Conservation (phyloP, 1,140 invertebrate species). For the Lepidurus couesii region DNA sequence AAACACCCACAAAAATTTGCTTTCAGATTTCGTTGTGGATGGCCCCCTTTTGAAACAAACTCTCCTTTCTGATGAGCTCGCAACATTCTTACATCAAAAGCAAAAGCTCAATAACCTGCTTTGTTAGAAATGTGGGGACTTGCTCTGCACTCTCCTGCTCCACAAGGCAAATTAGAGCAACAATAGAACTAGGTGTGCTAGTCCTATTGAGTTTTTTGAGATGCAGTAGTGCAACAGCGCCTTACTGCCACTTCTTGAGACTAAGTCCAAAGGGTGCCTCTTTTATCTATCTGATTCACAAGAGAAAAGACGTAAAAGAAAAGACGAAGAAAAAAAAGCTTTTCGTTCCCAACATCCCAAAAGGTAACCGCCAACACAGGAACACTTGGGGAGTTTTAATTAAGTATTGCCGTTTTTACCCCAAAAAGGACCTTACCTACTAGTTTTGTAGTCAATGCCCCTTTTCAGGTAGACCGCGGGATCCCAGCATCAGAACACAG, state of each 20-base stretch:
- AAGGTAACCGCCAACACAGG: conserved; percentile 12
- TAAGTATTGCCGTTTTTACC: conserved; percentile 1
- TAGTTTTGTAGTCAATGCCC: neutral
- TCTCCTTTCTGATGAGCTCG: neutral
- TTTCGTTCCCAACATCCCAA: neutral
- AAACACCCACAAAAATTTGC: neutral
- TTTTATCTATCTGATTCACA: conserved; percentile 15
- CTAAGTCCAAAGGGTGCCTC: conserved; percentile 16
- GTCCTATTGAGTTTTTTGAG: neutral
- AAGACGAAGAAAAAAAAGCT: neutral
- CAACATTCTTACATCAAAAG: neutral
- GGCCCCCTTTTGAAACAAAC: neutral
- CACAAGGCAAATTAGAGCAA: conserved; percentile 11
- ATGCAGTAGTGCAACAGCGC: neutral
- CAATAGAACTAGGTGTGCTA: neutral
- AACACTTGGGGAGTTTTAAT: conserved; percentile 7
- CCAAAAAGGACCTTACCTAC: neutral
- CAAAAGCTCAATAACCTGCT: neutral
- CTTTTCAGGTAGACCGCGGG: neutral
- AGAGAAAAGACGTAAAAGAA: neutral
- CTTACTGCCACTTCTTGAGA: neutral
- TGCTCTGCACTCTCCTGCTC: neutral
- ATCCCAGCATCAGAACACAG: conserved; percentile 11
- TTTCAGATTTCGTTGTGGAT: neutral
- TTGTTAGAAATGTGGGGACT: neutral